A percentile compares a stretch with the other conserved stretches of the same genome.
Evolutionary conservation across 2,888 invertebrate genomes (phyloP).

Genomic region (Tanytarsus gracilentus): DNA sequence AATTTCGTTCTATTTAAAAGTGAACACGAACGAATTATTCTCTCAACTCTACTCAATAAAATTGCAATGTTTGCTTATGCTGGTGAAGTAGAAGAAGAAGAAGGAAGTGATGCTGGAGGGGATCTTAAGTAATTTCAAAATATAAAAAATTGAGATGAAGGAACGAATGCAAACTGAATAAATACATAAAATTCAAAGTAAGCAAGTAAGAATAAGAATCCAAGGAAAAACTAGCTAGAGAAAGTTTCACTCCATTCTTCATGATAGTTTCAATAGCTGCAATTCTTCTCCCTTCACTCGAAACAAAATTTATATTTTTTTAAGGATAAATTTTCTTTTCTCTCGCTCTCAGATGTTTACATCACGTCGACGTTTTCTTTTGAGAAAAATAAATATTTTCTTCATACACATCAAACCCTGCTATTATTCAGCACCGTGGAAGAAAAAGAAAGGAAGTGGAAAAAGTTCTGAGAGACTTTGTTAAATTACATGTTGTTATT

Average conservation of each 20-base stretch:
- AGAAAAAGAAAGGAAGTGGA: background rate
- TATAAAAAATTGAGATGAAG: background rate
- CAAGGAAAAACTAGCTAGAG: background rate
- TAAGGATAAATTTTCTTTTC: background rate
- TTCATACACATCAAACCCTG: background rate
- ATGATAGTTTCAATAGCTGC: slow-evolving; percentile 12
- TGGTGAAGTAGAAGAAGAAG: too few species aligned
- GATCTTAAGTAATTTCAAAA: background rate
- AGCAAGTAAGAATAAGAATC: background rate
- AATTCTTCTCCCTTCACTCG: background rate
- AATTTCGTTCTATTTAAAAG: too few species aligned
- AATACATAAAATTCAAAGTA: slow-evolving; percentile 5
- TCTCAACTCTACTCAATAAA: too few species aligned
- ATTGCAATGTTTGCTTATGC: too few species aligned
- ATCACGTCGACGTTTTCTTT: slow-evolving; percentile 12
- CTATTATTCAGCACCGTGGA: background rate
- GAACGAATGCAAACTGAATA: slow-evolving; percentile 3
- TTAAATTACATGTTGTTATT: slow-evolving; percentile 4
- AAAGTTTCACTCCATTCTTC: background rate
- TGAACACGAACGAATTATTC: too few species aligned
- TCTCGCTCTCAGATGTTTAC: slow-evolving; percentile 4
- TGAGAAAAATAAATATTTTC: slow-evolving; percentile 11
- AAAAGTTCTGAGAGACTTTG: background rate
- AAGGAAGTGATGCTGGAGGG: too few species aligned
- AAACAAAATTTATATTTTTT: background rate